These are phyloP conservation scores for Leptogaster cylindrica DNA, from an alignment of 2,888 invertebrate species.

Conservation along the genomic window DNA sequence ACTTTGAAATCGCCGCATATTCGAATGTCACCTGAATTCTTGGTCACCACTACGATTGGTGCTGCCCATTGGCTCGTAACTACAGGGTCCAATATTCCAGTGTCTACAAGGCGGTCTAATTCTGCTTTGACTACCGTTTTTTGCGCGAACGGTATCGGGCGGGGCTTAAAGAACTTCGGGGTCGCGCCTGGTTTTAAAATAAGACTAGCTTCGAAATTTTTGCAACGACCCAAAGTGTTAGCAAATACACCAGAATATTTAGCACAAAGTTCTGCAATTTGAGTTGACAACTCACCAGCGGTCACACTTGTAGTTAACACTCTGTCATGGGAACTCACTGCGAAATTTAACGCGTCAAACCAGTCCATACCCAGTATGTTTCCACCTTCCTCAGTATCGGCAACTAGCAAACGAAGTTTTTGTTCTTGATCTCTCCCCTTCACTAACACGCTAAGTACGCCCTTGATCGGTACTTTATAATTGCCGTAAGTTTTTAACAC, in stretches of 20 bases:
- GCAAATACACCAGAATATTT: neutral
- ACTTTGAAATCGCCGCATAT: conserved; percentile 48
- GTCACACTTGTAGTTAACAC: neutral
- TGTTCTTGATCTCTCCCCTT: neutral
- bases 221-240: neutral
- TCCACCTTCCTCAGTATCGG: neutral
- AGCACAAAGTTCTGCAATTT: neutral
- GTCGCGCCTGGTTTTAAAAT: neutral
- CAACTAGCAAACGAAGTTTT: neutral
- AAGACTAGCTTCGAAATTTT: neutral
- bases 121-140: conserved; percentile 31
- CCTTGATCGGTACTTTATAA: neutral
- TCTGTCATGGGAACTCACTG: neutral
- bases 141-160: conserved; percentile 47
- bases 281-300: neutral
- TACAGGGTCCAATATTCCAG: conserved; percentile 43
- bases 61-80: conserved; percentile 52
- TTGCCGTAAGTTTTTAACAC: neutral
- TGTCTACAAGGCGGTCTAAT: conserved; percentile 33
- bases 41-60: conserved; percentile 55
- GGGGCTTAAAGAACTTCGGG: conserved; percentile 44
- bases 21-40: conserved; percentile 52
- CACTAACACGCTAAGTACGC: neutral
- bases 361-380: neutral
- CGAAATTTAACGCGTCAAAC: neutral